phyloP scores from a whole-genome alignment of 2,888 invertebrate species.

The Syrphus vitripennis region DNA sequence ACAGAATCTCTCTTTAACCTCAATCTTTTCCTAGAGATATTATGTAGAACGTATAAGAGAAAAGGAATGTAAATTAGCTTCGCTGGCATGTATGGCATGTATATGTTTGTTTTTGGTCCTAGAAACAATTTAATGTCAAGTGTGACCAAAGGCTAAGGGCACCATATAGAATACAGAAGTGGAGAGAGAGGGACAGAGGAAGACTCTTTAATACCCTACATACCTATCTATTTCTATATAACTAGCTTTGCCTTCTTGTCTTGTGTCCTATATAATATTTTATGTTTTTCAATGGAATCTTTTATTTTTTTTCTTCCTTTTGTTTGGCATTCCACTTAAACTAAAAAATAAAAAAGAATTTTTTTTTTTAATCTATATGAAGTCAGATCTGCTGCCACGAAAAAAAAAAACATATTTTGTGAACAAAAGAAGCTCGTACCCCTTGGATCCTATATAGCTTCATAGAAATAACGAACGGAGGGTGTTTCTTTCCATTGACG shows the following conservation, averaged over 20 bases:
- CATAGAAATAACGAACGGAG: neutral
- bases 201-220: neutral
- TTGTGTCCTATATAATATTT: constrained; percentile 49
- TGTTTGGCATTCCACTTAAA: constrained; percentile 46
- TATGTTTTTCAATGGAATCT: constrained; percentile 26
- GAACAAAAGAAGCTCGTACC: constrained; percentile 30
- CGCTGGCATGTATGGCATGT: constrained; percentile 1
- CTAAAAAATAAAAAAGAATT: constrained; percentile 5
- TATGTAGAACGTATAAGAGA: neutral
- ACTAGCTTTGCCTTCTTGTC: neutral
- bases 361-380: constrained; percentile 40
- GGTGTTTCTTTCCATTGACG: neutral
- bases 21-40: neutral
- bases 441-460: neutral
- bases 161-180: constrained; percentile 32
- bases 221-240: neutral
- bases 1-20: constrained; percentile 21
- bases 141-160: constrained; percentile 71
- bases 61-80: constrained; percentile 58
- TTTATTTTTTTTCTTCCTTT: constrained; percentile 20
- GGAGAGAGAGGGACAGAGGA: too few species aligned
- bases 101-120: neutral
- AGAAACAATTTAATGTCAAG: constrained; percentile 69
- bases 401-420: neutral
- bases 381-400: neutral